phyloP scores from a whole-genome alignment of 2,797 vertebrate species.

The Benthosema pterotum region DNA sequence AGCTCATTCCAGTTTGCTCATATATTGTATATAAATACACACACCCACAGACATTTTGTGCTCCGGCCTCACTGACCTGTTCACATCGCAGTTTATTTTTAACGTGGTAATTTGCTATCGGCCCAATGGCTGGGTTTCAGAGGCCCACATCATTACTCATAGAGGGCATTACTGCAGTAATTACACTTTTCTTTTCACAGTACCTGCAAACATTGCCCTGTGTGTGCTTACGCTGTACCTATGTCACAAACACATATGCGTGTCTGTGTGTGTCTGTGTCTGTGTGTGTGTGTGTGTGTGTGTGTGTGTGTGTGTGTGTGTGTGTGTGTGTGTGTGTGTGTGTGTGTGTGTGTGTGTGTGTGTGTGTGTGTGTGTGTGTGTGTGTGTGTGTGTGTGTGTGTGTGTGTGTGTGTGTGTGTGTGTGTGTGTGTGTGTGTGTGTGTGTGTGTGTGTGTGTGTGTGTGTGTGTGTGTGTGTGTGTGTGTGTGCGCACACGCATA shows the following conservation, averaged over 20 bases:
- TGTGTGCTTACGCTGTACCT: slow-evolving; percentile 35
- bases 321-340: no score
- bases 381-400: no score
- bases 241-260: slow-evolving; percentile 28
- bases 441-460: no score
- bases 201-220: slow-evolving; percentile 56
- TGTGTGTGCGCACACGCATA: slow-evolving; percentile 15
- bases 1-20: slow-evolving; percentile 58
- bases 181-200: slow-evolving; percentile 73
- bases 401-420: no score
- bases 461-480: no score
- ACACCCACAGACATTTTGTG: slow-evolving; percentile 67
- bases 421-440: no score
- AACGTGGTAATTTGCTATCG: slow-evolving; percentile 75
- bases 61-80: slow-evolving; percentile 70
- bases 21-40: slow-evolving; percentile 69
- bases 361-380: no score
- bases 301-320: no score
- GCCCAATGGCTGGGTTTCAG: slow-evolving; percentile 71
- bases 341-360: no score
- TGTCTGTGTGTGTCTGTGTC: no score
- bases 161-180: slow-evolving; percentile 74
- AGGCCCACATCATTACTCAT: slow-evolving; percentile 80
- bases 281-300: no score
- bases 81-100: slow-evolving; percentile 80